phyloP scores from a whole-genome alignment of 2,888 invertebrate species.

The Athetis lepigone region DNA sequence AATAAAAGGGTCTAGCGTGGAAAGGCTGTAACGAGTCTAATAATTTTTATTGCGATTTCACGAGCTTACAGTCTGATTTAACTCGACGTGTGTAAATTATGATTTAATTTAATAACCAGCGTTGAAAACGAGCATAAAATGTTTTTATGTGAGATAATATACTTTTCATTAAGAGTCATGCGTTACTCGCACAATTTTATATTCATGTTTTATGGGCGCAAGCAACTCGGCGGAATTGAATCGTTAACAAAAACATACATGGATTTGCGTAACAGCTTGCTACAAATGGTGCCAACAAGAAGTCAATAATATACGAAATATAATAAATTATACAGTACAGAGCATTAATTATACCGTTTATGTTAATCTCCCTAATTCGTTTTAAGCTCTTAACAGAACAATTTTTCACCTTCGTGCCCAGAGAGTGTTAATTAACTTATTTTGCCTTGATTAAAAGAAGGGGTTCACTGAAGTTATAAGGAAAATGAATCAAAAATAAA shows the following conservation, averaged over 20 bases:
- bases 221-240: conserved; percentile 75
- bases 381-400: conserved; percentile 60
- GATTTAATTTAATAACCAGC: conserved; percentile 88
- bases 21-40: conserved; percentile 81
- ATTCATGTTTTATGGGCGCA: conserved; percentile 79
- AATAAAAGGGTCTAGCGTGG: conserved; percentile 71
- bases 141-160: conserved; percentile 88
- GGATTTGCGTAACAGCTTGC: conserved; percentile 66
- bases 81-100: conserved; percentile 88
- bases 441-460: conserved; percentile 60
- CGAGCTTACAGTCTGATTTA: conserved; percentile 86
- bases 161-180: conserved; percentile 87
- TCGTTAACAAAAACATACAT: conserved; percentile 72
- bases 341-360: conserved; percentile 54
- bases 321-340: conserved; percentile 44
- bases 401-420: conserved; percentile 64
- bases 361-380: conserved; percentile 55
- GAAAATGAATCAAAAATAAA: conserved; percentile 59
- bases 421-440: conserved; percentile 65
- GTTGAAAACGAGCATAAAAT: conserved; percentile 86
- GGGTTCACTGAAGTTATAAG: conserved; percentile 52
- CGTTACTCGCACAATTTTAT: conserved; percentile 82
- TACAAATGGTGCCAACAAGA: conserved; percentile 49
- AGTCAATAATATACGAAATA: conserved; percentile 31
- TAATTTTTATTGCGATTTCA: conserved; percentile 87